These are phyloP conservation scores for Platycheirus rosarum DNA, from an alignment of 2,888 invertebrate species.

Conservation along the genomic window DNA sequence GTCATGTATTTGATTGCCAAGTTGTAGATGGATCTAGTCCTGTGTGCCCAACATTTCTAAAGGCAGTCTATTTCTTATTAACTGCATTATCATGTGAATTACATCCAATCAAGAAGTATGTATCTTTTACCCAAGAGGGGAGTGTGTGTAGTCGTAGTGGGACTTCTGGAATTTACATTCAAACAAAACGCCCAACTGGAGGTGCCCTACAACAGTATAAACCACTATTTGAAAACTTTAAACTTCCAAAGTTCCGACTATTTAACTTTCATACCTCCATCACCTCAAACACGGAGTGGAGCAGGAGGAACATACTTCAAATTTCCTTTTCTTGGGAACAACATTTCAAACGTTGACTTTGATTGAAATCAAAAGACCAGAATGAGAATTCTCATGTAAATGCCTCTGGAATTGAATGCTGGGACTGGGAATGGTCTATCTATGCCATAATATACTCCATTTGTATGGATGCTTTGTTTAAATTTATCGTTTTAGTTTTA, in stretches of 20 bases:
- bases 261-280: constrained; percentile 65
- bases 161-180: constrained; percentile 22
- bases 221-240: constrained; percentile 51
- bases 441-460: background rate
- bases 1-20: constrained; percentile 33
- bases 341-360: constrained; percentile 46
- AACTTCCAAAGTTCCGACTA: constrained; percentile 52
- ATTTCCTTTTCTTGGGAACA: constrained; percentile 42
- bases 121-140: constrained; percentile 8
- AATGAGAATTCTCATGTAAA: constrained; percentile 19
- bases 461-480: constrained; percentile 2
- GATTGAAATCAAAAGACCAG: constrained; percentile 44
- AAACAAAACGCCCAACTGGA: constrained; percentile 14
- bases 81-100: constrained; percentile 60
- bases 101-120: constrained; percentile 45
- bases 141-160: background rate
- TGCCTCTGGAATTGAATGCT: constrained; percentile 5
- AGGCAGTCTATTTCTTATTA: constrained; percentile 39
- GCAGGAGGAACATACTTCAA: constrained; percentile 39
- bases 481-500: constrained; percentile 29
- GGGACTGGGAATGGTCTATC: background rate
- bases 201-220: background rate
- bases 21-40: constrained; percentile 8
- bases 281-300: constrained; percentile 40
- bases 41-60: constrained; percentile 22